Base-by-base conservation (phyloP, 2,797 vertebrate species). In the Mustela erminea region DNA sequence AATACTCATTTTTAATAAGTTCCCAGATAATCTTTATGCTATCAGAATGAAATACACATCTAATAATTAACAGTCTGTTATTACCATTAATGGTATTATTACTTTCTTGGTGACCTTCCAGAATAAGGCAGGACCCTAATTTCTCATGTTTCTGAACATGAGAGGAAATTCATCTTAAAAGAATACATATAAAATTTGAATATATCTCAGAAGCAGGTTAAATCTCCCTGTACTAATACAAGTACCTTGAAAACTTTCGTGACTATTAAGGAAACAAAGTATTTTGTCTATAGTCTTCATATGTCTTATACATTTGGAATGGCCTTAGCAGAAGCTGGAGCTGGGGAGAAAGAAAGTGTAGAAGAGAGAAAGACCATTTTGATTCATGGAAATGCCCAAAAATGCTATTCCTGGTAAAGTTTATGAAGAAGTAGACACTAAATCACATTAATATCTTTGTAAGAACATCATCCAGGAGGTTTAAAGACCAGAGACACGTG, bases 401-500 rank as follows among this genome's bases (percentile, higher is more conserved):
- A 93, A 82, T 82, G 49, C 18, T n/a, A 75, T 93, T 92, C 25
- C 25, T 75, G 72, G 9, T 52, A 43, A 74, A 77, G 29, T 52
- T 95, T 64, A 75, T 90, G 32, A 90, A 87, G 68, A 95, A 74
- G 64, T n/a, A 54, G 46, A 46, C 13, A 32, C n/a, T 70, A 74
- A 78, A 66, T 58, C 95, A 66, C 49, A n/a, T 38, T 87, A 82
- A 20, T 85, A 41, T 88, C 11, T 95, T 87, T 60, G 46, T 77
- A 64, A 90, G 62, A 75, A 64, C 75, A 90, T 56, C 56, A 58
- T 54, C 25, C 23, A 75, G 54, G 58, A 70, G 52, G 52, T 80
- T 97, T 91, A 89, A 78, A 98, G 86, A 85, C 2, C 17, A 95
- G 46, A 86, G 11, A 41, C 25, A 41, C 52, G 25, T 83, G 87